phyloP scores from a whole-genome alignment of 2,113 vertebrate species.

The Osmerus eperlanus region DNA sequence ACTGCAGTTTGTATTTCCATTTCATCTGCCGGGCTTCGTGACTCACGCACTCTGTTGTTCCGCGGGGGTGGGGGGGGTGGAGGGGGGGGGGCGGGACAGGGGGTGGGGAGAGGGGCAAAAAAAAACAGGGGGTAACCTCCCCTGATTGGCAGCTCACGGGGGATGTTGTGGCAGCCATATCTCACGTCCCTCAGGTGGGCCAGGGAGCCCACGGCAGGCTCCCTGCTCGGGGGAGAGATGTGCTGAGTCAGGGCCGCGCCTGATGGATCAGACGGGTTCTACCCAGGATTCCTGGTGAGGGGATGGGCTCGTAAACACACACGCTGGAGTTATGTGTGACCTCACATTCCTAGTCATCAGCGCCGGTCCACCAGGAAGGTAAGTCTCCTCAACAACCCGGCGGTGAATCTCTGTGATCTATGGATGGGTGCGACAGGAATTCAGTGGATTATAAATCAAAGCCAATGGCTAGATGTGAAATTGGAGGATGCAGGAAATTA shows the following conservation, averaged over 20 bases:
- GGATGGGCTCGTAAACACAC: slow-evolving; percentile 7
- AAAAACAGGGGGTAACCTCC: not conserved
- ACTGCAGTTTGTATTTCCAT: slow-evolving; percentile 25
- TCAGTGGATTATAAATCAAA: slow-evolving; percentile 43
- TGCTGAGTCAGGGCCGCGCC: slow-evolving; percentile 18
- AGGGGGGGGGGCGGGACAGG: not conserved
- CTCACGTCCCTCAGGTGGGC: not conserved
- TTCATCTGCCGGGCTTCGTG: slow-evolving; percentile 1
- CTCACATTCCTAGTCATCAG: slow-evolving; percentile 22
- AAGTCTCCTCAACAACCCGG: not conserved
- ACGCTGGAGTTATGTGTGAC: slow-evolving; percentile 30
- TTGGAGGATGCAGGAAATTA: slow-evolving; percentile 30
- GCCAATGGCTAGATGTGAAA: slow-evolving; percentile 38
- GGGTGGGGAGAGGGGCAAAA: not conserved
- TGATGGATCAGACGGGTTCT: slow-evolving; percentile 22
- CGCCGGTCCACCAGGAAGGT: slow-evolving; percentile 14
- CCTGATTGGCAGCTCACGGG: slow-evolving; percentile 2
- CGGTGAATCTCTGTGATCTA: slow-evolving; percentile 47
- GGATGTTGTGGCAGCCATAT: not conserved
- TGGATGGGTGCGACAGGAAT: slow-evolving; percentile 29
- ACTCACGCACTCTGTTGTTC: not conserved
- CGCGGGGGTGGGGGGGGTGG: not conserved
- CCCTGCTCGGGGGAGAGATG: not conserved
- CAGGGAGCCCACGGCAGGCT: not conserved
- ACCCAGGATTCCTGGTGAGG: slow-evolving; percentile 32